Conservation (phyloP, 2,888 invertebrate genomes). For the Xestia rhomboidea region DNA sequence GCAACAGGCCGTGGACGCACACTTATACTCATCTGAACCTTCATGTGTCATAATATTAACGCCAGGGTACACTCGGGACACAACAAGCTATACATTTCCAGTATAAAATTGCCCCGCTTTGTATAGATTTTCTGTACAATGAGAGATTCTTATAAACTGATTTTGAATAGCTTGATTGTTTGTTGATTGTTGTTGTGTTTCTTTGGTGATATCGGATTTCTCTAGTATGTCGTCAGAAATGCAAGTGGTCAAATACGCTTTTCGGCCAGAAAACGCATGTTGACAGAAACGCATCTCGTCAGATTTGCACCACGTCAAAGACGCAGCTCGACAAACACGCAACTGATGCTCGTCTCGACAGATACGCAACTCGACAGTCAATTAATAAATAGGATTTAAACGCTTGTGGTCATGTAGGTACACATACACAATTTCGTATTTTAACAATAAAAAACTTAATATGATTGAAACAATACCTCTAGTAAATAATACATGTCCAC, state of each 20-base stretch:
- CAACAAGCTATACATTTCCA: neutral
- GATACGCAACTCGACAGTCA: too few relatives aligned
- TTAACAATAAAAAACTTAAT: too few relatives aligned
- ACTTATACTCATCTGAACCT: neutral
- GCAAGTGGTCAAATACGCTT: neutral
- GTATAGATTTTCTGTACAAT: neutral
- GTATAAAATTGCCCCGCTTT: too few relatives aligned
- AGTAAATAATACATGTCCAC: too few relatives aligned
- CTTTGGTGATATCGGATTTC: constrained; percentile 9
- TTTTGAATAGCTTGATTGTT: neutral
- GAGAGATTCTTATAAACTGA: neutral
- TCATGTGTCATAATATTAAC: constrained; percentile 4
- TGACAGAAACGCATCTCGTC: neutral
- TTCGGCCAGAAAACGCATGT: neutral
- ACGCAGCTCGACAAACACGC: too few relatives aligned
- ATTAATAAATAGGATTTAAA: too few relatives aligned
- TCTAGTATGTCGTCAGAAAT: neutral
- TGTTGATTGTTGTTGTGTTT: constrained; percentile 15
- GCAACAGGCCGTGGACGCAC: too few relatives aligned
- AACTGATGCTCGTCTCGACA: too few relatives aligned
- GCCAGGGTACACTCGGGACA: neutral
- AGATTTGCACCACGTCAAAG: too few relatives aligned
- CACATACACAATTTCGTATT: too few relatives aligned
- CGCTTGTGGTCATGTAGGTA: too few relatives aligned
- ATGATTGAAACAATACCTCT: too few relatives aligned